Percentiles rank a stretch among this genome's conserved stretches.
These are phyloP conservation scores for Seladonia tumulorum DNA, from an alignment of 2,888 invertebrate species.

Conservation along the genomic window DNA sequence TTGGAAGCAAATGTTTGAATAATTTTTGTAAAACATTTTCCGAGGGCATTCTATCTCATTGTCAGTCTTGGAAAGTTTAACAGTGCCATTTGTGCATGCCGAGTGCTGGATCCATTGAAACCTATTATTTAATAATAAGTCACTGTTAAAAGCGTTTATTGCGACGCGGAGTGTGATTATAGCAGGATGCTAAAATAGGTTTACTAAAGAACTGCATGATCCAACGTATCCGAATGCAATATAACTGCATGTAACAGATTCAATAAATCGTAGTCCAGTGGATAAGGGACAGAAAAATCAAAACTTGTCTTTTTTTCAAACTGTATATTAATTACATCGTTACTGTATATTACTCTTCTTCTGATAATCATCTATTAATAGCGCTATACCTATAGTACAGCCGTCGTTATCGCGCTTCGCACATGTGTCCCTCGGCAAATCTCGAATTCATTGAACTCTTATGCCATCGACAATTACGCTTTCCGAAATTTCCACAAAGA, in stretches of 20 bases:
- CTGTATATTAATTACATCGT: slow-evolving; percentile 69
- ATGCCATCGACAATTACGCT: not conserved
- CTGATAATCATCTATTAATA: slow-evolving; percentile 68
- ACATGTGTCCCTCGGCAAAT: slow-evolving; percentile 43
- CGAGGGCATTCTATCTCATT: not conserved
- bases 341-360: slow-evolving; percentile 54
- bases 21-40: not conserved
- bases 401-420: slow-evolving; percentile 63
- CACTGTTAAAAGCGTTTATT: not conserved
- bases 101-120: not conserved
- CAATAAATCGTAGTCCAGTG: not conserved
- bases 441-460: slow-evolving; percentile 22
- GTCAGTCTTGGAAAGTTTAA: not conserved
- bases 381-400: slow-evolving; percentile 60
- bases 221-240: not conserved
- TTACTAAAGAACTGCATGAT: not conserved
- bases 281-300: not conserved
- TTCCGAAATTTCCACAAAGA: not conserved
- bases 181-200: not conserved
- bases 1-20: not conserved
- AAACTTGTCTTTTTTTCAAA: slow-evolving; percentile 44
- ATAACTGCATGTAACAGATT: slow-evolving; percentile 1
- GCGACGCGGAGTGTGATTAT: not conserved
- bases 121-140: not conserved
- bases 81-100: not conserved